Base-by-base conservation (phyloP, 2,888 invertebrate species). In the Megastigmus dorsalis region DNA sequence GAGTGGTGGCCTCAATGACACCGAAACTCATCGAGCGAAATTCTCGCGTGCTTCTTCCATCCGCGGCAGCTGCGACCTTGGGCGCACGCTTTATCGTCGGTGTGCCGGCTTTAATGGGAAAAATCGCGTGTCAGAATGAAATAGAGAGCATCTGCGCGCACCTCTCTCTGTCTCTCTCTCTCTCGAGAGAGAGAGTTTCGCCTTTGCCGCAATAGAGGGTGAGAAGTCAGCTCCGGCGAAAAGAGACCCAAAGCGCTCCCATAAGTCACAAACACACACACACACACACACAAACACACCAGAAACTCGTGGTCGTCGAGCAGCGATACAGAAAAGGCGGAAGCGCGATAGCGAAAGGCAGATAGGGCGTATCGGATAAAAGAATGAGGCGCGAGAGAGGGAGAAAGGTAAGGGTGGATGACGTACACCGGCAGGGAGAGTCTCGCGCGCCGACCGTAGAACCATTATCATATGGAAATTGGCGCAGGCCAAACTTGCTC, bases 401-500 rank as follows among this genome's bases (percentile, higher is more conserved):
- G 38, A 13, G 36, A 20, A 4, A 55, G 13, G 9, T 10, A n/a
- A n/a, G n/a, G n/a, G n/a, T n/a, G n/a, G n/a, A n/a, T n/a, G n/a
- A n/a, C n/a, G n/a, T n/a, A n/a, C 18, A 10, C 1, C n/a, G 20
- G 6, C 5, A 48, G 26, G 48, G 48, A 38, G 3, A 20, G 7
- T 2, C 9, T 10, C 2, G 59, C 4, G 26, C 23, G 45, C 52
- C 26, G 26, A 38, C 13, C 20, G 5, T 9, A 13, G 28, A 15
- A 50, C 28, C 28, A 66, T 66, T 66, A 54, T 66, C 52, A 66
- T 54, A 66, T 50, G 63, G 33, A 50, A 63, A 63, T 63, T 26
- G 50, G 30, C 23, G 38, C 2, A 18, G 10, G 18, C 3, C 10
- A 23, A n/a, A n/a, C n/a, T 52, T n/a, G 13, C 38, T 48, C 26